phyloP scores from a whole-genome alignment of 2,888 invertebrate genomes.

The Acleris emargana region DNA sequence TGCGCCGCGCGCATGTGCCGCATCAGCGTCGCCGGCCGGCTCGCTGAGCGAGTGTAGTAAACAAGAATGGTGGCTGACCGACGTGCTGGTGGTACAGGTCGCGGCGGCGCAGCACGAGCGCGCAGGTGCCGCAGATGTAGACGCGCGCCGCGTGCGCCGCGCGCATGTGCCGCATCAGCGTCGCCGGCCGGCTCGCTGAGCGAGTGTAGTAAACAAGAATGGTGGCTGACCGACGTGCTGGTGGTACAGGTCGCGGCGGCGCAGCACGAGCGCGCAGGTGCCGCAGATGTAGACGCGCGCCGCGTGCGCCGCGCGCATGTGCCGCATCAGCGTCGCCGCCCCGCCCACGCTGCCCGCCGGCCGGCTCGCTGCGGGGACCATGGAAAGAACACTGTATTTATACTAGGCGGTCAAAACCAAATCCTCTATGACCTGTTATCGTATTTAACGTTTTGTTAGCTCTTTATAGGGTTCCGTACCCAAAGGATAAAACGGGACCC shows the following conservation, averaged over 20 bases:
- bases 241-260: conserved; percentile 85
- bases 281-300: conserved; percentile 88
- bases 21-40: too few relatives aligned
- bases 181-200: conserved; percentile 22
- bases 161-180: conserved; percentile 86
- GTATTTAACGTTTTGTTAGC: too few relatives aligned
- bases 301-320: conserved; percentile 85
- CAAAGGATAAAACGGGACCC: too few relatives aligned
- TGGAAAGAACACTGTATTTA: too few relatives aligned
- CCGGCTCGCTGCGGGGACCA: neutral
- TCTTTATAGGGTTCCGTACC: too few relatives aligned
- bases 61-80: conserved; percentile 51
- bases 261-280: conserved; percentile 86
- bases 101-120: conserved; percentile 85
- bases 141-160: conserved; percentile 84
- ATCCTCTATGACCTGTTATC: too few relatives aligned
- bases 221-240: conserved; percentile 80
- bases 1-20: too few relatives aligned
- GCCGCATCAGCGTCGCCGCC: conserved; percentile 84
- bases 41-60: neutral
- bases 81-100: conserved; percentile 86
- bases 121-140: conserved; percentile 89
- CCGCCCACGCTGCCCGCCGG: conserved; percentile 60
- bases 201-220: neutral
- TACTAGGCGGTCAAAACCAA: too few relatives aligned